Conservation (phyloP, 1,140 invertebrate species). For the Mercenaria mercenaria region DNA sequence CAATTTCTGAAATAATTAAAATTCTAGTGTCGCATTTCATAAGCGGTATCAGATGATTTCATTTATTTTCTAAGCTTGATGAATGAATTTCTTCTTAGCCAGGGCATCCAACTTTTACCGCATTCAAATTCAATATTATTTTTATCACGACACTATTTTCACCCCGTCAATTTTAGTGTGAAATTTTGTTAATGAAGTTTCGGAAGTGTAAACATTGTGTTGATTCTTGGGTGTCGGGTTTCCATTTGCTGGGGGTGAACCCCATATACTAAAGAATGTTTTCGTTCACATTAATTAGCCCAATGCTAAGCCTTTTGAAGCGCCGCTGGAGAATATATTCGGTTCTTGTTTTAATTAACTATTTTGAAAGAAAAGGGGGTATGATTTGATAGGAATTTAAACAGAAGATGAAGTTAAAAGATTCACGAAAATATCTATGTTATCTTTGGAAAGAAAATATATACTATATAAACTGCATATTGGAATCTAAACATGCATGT, state of each 20-base stretch:
- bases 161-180: slow-evolving; percentile 11
- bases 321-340: too few species aligned
- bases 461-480: neutral
- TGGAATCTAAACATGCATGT: too few species aligned
- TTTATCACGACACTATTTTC: slow-evolving; percentile 1
- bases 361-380: neutral
- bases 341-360: neutral
- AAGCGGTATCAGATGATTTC: slow-evolving; percentile 13
- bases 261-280: neutral
- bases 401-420: too few species aligned
- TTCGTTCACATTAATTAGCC: neutral
- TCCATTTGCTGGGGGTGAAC: slow-evolving; percentile 5
- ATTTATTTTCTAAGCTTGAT: neutral
- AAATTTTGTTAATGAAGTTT: slow-evolving; percentile 13
- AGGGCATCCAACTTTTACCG: neutral
- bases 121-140: slow-evolving; percentile 1
- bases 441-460: too few species aligned
- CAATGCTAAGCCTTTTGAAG: neutral
- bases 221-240: neutral
- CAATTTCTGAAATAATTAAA: slow-evolving; percentile 25
- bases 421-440: too few species aligned
- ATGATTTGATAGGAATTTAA: neutral
- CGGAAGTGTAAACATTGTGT: neutral
- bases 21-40: slow-evolving; percentile 26
- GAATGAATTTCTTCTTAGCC: neutral